A percentile compares a stretch with the other conserved stretches of the same genome.
Conservation (phyloP, 2,113 vertebrate species). For the Rallus limicola region DNA sequence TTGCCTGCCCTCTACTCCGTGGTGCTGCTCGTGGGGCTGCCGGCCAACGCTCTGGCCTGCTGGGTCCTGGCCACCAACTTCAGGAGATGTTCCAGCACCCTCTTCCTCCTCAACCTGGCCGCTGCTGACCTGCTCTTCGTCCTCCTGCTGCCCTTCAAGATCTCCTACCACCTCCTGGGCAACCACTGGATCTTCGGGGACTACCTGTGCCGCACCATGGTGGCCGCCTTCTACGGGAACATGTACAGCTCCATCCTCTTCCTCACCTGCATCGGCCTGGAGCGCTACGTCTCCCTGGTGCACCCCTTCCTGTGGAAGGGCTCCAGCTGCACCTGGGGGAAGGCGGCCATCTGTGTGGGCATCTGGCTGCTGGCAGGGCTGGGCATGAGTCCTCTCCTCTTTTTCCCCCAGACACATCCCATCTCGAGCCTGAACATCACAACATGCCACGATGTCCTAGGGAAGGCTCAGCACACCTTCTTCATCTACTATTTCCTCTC, state of each 20-base stretch:
- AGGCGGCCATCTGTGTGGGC: not conserved
- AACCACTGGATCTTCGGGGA: conserved; percentile 72
- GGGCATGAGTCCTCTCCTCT: not conserved
- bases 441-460: conserved; percentile 22
- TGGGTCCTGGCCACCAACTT: conserved; percentile 58
- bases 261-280: conserved; percentile 59
- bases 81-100: conserved; percentile 44
- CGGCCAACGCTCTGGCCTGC: conserved; percentile 45
- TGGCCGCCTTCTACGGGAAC: conserved; percentile 62
- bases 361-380: conserved; percentile 60
- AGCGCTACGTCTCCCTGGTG: conserved; percentile 57
- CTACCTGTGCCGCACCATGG: conserved; percentile 26
- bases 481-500: conserved; percentile 4
- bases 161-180: conserved; percentile 65
- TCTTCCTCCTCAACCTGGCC: conserved; percentile 65
- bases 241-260: conserved; percentile 72
- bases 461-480: not conserved
- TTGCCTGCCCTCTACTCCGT: conserved; percentile 45
- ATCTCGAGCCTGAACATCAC: conserved; percentile 14
- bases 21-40: conserved; percentile 60
- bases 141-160: conserved; percentile 67
- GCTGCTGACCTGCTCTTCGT: conserved; percentile 48
- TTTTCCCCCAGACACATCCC: not conserved
- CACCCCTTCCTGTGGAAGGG: conserved; percentile 52
- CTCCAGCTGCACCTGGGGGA: not conserved